Conservation (phyloP, 2,888 invertebrate species). For the Erynnis tages region DNA sequence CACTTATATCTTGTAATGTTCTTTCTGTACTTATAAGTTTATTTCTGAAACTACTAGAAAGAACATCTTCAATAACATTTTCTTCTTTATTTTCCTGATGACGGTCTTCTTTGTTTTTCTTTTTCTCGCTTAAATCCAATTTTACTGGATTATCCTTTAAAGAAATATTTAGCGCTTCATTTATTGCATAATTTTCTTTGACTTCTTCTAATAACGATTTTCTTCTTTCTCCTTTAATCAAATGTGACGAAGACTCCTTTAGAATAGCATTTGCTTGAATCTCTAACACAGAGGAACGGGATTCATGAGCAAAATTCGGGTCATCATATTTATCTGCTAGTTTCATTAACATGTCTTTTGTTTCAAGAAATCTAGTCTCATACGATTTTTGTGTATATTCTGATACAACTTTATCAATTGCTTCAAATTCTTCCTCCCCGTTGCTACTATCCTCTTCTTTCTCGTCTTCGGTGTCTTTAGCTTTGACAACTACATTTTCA, state of each 20-base stretch:
- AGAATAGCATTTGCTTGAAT: conserved; percentile 48
- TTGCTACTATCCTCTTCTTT: conserved; percentile 41
- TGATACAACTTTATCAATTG: conserved; percentile 64
- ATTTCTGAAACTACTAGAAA: conserved; percentile 52
- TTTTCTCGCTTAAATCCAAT: conserved; percentile 45
- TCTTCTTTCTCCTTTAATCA: conserved; percentile 49
- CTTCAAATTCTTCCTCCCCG: conserved; percentile 58
- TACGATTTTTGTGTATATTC: conserved; percentile 69
- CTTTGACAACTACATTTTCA: conserved; percentile 33
- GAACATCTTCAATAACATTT: conserved; percentile 42
- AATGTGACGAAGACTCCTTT: conserved; percentile 56
- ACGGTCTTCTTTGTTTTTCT: conserved; percentile 32
- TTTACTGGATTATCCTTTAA: conserved; percentile 53
- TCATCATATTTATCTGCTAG: conserved; percentile 63
- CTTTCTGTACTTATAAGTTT: conserved; percentile 62
- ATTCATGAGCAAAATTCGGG: conserved; percentile 33
- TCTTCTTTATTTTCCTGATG: conserved; percentile 35
- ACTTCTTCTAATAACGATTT: conserved; percentile 55
- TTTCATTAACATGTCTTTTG: conserved; percentile 63
- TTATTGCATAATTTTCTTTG: conserved; percentile 61
- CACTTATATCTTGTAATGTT: conserved; percentile 53
- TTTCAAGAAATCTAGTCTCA: conserved; percentile 67
- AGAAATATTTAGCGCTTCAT: conserved; percentile 62
- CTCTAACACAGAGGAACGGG: conserved; percentile 28
- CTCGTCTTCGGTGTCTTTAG: conserved; percentile 30